Percentiles rank a stretch among this genome's conserved stretches.
Conservation (phyloP, 2,113 vertebrate genomes). For the Lasiurus borealis region DNA sequence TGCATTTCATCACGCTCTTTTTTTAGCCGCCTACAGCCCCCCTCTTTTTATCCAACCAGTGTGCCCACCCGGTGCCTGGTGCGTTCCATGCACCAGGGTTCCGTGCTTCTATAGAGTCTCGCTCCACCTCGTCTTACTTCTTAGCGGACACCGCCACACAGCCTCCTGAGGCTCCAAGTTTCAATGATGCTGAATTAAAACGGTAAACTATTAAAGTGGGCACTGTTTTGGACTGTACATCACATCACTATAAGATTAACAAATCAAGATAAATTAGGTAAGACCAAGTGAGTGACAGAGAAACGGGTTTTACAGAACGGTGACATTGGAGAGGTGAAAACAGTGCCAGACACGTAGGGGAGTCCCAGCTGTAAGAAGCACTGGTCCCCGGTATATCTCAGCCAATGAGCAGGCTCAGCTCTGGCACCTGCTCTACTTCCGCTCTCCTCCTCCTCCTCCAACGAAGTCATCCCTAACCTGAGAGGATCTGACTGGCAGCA, state of each 20-base stretch:
- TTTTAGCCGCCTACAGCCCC: not conserved
- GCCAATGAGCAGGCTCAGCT: not conserved
- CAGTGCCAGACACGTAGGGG: accelerated
- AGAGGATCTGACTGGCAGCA: not conserved
- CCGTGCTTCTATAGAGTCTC: not conserved
- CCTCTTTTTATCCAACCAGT: not conserved
- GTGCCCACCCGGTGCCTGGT: not conserved
- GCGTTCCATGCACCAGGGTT: too few relatives aligned
- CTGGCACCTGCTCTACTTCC: not conserved
- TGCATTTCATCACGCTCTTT: not conserved
- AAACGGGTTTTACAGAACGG: too few relatives aligned
- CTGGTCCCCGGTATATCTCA: not conserved
- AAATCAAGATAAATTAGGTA: not conserved
- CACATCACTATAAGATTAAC: not conserved
- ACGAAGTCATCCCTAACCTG: not conserved
- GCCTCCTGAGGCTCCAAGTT: not conserved
- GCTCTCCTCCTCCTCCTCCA: not conserved
- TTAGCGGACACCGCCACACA: not conserved
- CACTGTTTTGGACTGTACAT: not conserved
- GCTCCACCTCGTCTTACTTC: not conserved
- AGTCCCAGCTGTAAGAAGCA: accelerated
- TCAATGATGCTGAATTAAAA: not conserved
- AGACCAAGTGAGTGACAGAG: not conserved
- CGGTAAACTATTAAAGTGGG: not conserved
- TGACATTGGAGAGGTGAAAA: not conserved